phyloP scores from a whole-genome alignment of 1,140 invertebrate genomes.

The Drosophila athabasca region DNA sequence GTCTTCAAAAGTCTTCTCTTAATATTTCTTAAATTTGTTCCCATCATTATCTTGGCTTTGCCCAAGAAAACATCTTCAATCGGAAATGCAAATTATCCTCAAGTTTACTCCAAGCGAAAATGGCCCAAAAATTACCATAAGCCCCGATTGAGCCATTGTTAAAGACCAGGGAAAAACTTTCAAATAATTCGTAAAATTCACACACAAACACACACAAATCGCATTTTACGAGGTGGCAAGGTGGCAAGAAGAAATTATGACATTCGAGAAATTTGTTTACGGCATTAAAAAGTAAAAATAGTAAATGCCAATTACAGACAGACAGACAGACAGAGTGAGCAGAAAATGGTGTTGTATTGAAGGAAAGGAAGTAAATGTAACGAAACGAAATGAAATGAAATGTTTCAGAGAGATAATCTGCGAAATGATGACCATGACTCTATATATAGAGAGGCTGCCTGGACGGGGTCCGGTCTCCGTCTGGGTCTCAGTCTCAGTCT shows the following conservation, averaged over 20 bases:
- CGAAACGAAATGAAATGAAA: conserved; percentile 40
- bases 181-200: conserved; percentile 22
- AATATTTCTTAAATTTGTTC: neutral
- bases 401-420: conserved; percentile 65
- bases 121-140: conserved; percentile 31
- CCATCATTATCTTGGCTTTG: neutral
- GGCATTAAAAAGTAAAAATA: conserved; percentile 36
- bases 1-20: too few relatives aligned
- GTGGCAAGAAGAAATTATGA: conserved; percentile 60
- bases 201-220: conserved; percentile 15
- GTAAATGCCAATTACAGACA: conserved; percentile 64
- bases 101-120: conserved; percentile 18
- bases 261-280: conserved; percentile 75
- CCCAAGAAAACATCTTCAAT: conserved; percentile 18
- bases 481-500: too few relatives aligned
- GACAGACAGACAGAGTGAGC: conserved; percentile 18
- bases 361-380: conserved; percentile 51
- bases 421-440: conserved; percentile 73
- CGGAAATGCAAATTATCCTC: conserved; percentile 24
- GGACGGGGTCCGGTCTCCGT: conserved; percentile 28
- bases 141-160: conserved; percentile 26
- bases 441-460: conserved; percentile 45
- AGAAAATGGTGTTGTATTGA: conserved; percentile 48
- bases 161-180: conserved; percentile 39
- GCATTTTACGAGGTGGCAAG: conserved; percentile 11